Percentiles rank a stretch among this genome's conserved stretches.
Conservation (phyloP, 2,113 vertebrate genomes). For the Crotalus tigris region DNA sequence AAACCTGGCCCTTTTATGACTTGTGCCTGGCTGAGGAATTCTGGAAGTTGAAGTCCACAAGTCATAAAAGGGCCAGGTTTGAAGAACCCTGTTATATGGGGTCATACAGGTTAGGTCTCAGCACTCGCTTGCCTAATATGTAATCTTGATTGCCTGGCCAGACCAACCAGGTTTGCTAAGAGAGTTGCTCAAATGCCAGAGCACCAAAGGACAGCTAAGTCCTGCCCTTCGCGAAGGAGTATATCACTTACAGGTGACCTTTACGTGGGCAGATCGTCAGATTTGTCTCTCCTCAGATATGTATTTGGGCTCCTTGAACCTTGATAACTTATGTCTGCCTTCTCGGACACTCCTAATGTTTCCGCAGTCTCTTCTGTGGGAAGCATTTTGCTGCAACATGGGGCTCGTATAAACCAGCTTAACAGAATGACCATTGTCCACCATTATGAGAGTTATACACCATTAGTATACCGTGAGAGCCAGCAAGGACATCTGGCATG, state of each 20-base stretch:
- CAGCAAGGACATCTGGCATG: background rate
- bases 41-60: no score
- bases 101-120: background rate
- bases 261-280: background rate
- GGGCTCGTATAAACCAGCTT: background rate
- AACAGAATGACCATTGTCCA: background rate
- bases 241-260: slow-evolving; percentile 15
- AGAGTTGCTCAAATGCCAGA: background rate
- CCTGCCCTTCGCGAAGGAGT: background rate
- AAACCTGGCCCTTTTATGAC: no score
- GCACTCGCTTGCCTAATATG: background rate
- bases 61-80: no score
- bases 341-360: no score
- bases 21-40: no score
- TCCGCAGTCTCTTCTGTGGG: background rate
- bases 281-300: background rate
- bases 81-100: background rate
- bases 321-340: background rate
- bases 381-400: background rate
- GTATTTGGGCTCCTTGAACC: background rate
- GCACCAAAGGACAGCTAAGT: background rate
- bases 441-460: background rate
- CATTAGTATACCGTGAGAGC: background rate
- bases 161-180: background rate
- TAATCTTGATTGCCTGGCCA: background rate